Base-by-base conservation (phyloP, 1,140 invertebrate genomes). In the Cydia fagiglandana region DNA sequence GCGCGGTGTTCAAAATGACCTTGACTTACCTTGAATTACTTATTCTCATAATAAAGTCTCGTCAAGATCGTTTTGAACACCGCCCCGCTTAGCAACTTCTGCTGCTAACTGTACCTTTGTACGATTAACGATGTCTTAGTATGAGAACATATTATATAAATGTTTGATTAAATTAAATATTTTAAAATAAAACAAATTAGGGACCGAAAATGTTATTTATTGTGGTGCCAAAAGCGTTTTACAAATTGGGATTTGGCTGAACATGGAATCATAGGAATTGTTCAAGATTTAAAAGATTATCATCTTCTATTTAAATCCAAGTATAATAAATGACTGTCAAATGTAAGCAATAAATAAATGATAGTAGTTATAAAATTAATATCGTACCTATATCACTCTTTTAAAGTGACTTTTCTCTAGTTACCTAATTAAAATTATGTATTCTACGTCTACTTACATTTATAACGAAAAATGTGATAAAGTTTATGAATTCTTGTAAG, bases 371-470 rank as follows among this genome's bases (percentile, higher is more conserved):
- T 68, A 30, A 30, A 68, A 34, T 28, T 68, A 68, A 68, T n/a
- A 68, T 68, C 15, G 28, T 4, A 30, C 4, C 24, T 30, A 17
- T 68, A 34, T 68, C 64, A 13, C 64, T 38, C 64, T 38, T 34
- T n/a, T 17, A n/a, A 34, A 77, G n/a, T 73, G 53, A 75, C 73
- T 75, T 45, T 24, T 68, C 4, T 70, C 66, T 45, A 70, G 5
- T 45, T 70, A 61, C 7, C 56, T 61, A 61, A 61, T 61, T 24
- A 9, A 61, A 61, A 61, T 12, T 61, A 24, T 61, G 10, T 24
- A 10, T 12, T 24, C 20, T 61, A 61, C n/a, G 1, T 61, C 56
- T 61, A 24, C 17, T 12, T 61, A 70, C 15, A 70, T 70, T 41
- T n/a, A 41, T 38, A 70, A 70, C 15, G 45, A 47, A 7, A 70